Evolutionary conservation across 1,140 invertebrate genomes (phyloP), one percentile per base, ranked within the genome.

Genomic region (Epicauta chinensis): DNA sequence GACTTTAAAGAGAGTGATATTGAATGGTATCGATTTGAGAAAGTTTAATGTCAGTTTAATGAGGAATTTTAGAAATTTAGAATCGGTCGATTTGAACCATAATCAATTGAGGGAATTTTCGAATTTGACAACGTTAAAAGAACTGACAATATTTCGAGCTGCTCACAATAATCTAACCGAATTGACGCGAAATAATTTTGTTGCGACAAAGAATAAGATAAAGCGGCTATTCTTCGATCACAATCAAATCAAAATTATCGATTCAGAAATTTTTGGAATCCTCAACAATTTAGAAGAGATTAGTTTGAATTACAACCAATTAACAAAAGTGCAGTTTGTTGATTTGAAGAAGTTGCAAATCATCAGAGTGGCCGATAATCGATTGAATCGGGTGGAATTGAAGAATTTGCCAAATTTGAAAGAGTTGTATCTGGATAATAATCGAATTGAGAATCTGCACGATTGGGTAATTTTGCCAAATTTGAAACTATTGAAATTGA

Each of bases 301-400:
- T 12, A 34, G 32, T 34, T 11, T 11, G 12, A 34, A 34, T 34
- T 12, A 34, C 10, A 11, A 34, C 2, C 32, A 11, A 7, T 23
- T 23, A 23, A 7, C 4, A 23, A 7, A 3, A 7, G 43, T 14
- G 9, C 53, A 51, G 11, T 51, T 68, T 11, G 1, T 34, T 10
- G 56, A 50, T 15, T 47, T 69, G 23, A 11, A 36, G 10, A 48
- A 53, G 9, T 32, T 69, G 9, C 54, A 60, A 40, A 13, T 59
- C 16, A 51, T 69, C 17, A 34, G 53, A 34, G 48, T 68, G 15
- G 35, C 43, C 3, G 58, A 67, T 14, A 63, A 60, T 44, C 11
- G 14, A 39, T 65, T 2, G 32, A 54, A 7, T 30, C 38, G 13
- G 32, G 47, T 16, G 40, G 45, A 9, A 50, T 60, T 67, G 39